Evolutionary conservation across 92 coral and sea anemone species (phyloP).

Genomic region (Umimayanthus kanabou): DNA sequence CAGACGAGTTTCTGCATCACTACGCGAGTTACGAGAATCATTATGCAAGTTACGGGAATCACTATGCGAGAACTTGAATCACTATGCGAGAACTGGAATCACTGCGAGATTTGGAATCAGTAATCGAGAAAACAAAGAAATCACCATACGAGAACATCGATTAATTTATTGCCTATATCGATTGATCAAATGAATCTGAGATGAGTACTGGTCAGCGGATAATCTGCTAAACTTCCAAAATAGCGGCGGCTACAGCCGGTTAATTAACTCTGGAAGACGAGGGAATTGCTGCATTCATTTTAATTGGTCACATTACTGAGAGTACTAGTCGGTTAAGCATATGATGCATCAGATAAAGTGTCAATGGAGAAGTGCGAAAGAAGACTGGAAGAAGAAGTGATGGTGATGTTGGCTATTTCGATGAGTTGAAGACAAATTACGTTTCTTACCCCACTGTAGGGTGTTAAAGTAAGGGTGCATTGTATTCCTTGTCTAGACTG

Average conservation of each 20-base stretch:
- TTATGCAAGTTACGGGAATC: no score
- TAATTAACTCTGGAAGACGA: no score
- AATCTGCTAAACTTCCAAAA: background rate
- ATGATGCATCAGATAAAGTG: slow-evolving; percentile 19
- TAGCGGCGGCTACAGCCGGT: background rate
- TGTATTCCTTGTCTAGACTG: no score
- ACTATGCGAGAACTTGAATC: no score
- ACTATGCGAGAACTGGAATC: no score
- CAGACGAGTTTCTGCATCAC: slow-evolving; percentile 2
- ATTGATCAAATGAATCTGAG: no score
- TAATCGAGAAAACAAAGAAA: background rate
- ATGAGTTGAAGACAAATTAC: background rate
- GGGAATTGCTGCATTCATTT: no score
- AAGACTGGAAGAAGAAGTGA: slow-evolving; percentile 15
- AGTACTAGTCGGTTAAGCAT: slow-evolving; percentile 8
- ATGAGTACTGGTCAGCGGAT: no score
- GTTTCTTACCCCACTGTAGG: background rate
- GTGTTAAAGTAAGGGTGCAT: no score
- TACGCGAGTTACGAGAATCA: background rate
- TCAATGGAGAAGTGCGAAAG: background rate
- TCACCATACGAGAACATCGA: background rate
- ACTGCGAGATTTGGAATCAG: background rate
- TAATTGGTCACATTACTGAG: no score
- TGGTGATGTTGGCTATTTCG: slow-evolving; percentile 1
- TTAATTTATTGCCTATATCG: background rate